Percentiles rank a stretch among this genome's conserved stretches.
phyloP scores from a whole-genome alignment of 2,888 invertebrate species.

The Tillus elongatus region DNA sequence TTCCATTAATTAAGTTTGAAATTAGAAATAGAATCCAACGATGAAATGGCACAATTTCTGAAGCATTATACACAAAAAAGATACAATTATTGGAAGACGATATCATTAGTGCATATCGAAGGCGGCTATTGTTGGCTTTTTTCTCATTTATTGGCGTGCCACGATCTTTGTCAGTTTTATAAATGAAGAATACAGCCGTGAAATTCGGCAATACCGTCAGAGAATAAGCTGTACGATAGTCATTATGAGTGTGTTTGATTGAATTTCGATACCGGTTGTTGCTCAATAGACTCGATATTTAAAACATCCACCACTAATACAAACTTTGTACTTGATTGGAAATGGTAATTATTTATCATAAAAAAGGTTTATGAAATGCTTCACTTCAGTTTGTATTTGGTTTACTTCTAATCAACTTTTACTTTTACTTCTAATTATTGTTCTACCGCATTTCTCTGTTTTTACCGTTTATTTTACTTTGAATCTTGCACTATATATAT shows the following conservation, averaged over 20 bases:
- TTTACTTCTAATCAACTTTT: too few species aligned
- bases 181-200: slow-evolving; percentile 35
- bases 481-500: too few species aligned
- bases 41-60: slow-evolving; percentile 22
- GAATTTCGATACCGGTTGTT: too few species aligned
- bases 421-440: too few species aligned
- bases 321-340: too few species aligned
- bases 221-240: slow-evolving; percentile 35
- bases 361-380: too few species aligned
- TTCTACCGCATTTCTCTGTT: too few species aligned
- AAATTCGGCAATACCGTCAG: slow-evolving; percentile 33
- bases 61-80: slow-evolving; percentile 23
- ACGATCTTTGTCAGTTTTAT: slow-evolving; percentile 35
- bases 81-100: slow-evolving; percentile 30
- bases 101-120: slow-evolving; percentile 28
- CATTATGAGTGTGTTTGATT: slow-evolving; percentile 32
- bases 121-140: slow-evolving; percentile 29
- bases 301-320: too few species aligned
- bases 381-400: too few species aligned
- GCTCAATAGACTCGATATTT: too few species aligned
- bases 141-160: slow-evolving; percentile 32
- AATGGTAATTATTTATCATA: too few species aligned
- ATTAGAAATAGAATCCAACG: slow-evolving; percentile 25
- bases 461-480: too few species aligned
- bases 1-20: slow-evolving; percentile 16